Evolutionary conservation across 1,140 invertebrate species (phyloP), one percentile per base, ranked within the genome.

Genomic region (Dinothrombium tinctorium): DNA sequence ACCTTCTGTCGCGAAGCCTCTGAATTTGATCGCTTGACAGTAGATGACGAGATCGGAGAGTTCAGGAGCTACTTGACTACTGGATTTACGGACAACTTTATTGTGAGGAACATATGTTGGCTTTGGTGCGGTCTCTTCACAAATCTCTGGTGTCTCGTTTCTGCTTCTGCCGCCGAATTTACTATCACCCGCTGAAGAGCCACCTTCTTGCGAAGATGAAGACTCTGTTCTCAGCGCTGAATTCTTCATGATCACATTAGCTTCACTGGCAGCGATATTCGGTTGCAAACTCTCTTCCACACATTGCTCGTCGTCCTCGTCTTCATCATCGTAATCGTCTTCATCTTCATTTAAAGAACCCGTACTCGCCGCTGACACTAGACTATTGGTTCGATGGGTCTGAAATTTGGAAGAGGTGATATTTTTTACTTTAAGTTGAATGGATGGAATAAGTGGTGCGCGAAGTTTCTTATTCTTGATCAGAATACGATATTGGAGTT

Each of bases 291-390:
- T 32, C 7, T 38, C 25, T 31, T 22, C 21, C 6, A 38, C 15
- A 14, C 4, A 15, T 26, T 11, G 22, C 15, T 40, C 43, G 17
- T 40, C 37, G 24, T 42, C 25, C 51, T 71, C 71, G 21, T 73
- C 69, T 40, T 83, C 76, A 51, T 86, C 79, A 46, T 82, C 77
- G 25, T 82, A 79, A 52, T 86, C 80, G 49, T 77, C 81, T 56
- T 80, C 82, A 53, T 80, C 77, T 46, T 81, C 76, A 29, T 74
- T 74, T 11, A 78, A 69, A 2, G 74, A 76, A 17, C 73, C 69
- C n/a, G 67, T 73, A 41, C 70, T 77, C 14, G 72, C 69, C 44
- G 77, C 72, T 26, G 71, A 74, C 47, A 74, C 68, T 32, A 73
- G 69, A 4, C 71, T 72, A 48, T 69, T 73, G 3, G 69, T 71